Conservation (phyloP, 2,113 vertebrate species). For the Sinocyclocheilus grahami region DNA sequence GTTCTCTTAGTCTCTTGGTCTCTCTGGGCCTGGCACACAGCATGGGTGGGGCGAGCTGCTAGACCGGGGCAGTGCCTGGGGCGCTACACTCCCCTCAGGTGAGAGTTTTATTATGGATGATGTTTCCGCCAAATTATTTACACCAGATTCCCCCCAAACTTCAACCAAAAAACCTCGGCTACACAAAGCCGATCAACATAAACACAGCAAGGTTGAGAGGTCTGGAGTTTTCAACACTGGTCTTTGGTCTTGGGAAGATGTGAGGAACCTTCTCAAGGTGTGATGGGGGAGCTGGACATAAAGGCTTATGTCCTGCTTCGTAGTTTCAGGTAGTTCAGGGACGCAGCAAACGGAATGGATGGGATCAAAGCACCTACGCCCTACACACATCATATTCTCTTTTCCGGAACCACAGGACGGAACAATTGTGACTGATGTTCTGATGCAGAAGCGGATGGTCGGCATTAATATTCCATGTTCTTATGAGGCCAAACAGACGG, state of each 20-base stretch:
- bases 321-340: constrained; percentile 23
- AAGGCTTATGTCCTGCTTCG: background rate
- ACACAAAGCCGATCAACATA: constrained; percentile 45
- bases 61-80: constrained; percentile 73
- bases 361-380: background rate
- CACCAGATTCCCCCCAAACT: constrained; percentile 46
- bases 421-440: constrained; percentile 43
- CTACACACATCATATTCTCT: constrained; percentile 26
- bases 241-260: constrained; percentile 48
- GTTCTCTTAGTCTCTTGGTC: constrained; percentile 50
- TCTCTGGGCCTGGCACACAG: constrained; percentile 54
- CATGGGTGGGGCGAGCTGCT: constrained; percentile 62
- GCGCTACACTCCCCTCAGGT: constrained; percentile 81
- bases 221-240: constrained; percentile 26
- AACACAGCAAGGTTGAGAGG: constrained; percentile 40
- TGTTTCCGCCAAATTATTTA: constrained; percentile 82
- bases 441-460: constrained; percentile 42
- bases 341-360: background rate
- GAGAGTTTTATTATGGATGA: constrained; percentile 83
- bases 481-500: constrained; percentile 19
- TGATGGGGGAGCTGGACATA: background rate
- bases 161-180: constrained; percentile 54
- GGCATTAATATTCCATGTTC: constrained; percentile 52
- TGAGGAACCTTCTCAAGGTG: constrained; percentile 40
- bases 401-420: constrained; percentile 36